Conservation (phyloP, 2,113 vertebrate genomes). For the Colius striatus region DNA sequence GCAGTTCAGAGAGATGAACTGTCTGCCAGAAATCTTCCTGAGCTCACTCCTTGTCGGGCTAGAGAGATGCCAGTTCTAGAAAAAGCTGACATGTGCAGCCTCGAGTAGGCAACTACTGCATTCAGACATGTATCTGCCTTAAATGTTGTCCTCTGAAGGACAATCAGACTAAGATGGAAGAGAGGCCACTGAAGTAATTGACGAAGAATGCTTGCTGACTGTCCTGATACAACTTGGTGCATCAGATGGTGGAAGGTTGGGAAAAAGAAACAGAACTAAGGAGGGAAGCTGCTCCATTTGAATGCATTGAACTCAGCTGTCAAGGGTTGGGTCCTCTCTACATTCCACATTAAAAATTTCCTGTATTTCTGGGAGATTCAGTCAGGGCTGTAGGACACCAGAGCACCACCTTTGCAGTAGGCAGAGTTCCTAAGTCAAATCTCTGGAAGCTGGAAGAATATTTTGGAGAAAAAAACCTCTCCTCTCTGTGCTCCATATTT, state of each 20-base stretch:
- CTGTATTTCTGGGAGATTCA: not conserved
- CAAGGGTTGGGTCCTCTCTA: not conserved
- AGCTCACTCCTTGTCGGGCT: not conserved
- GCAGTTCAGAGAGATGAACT: not conserved
- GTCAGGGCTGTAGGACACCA: not conserved
- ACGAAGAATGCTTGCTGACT: not conserved
- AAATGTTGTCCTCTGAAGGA: not conserved
- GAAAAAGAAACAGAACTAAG: not conserved
- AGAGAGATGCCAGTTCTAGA: not conserved
- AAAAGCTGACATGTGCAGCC: not conserved
- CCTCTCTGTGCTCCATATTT: not conserved
- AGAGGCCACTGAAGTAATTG: not conserved
- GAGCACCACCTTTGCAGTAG: accelerated
- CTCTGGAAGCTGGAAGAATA: not conserved
- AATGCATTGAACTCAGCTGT: not conserved
- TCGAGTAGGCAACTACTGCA: not conserved
- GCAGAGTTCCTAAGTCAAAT: not conserved
- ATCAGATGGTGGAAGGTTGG: not conserved
- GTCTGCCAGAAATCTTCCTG: not conserved
- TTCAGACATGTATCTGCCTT: not conserved
- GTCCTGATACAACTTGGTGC: not conserved
- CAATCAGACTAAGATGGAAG: not conserved
- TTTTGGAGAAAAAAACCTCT: not conserved
- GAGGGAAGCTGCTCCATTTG: not conserved
- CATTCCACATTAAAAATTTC: not conserved